These are phyloP conservation scores for Musca vetustissima DNA, from an alignment of 1,140 invertebrate species.

Conservation along the genomic window DNA sequence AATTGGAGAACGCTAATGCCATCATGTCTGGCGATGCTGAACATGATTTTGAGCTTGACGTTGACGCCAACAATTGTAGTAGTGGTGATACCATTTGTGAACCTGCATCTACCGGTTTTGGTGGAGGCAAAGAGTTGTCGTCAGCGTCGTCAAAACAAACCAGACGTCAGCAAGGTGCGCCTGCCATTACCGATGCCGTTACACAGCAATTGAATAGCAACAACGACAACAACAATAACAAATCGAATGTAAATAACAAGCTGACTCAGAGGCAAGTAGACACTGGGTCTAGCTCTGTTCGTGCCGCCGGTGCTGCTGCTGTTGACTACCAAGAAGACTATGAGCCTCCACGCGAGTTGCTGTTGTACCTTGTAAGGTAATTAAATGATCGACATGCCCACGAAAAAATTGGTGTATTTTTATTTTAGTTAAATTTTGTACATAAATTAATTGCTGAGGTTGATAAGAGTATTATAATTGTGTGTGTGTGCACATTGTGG, in stretches of 20 bases:
- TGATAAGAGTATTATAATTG: no score
- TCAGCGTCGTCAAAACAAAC: not conserved
- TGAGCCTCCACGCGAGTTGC: conserved; percentile 64
- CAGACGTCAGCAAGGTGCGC: not conserved
- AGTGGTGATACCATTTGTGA: not conserved
- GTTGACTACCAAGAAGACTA: conserved; percentile 48
- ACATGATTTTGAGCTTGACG: not conserved
- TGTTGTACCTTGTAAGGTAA: conserved; percentile 67
- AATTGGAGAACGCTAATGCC: conserved; percentile 45
- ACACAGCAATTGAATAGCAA: not conserved
- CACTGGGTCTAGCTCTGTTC: conserved; percentile 23
- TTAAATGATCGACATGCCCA: conserved; percentile 18
- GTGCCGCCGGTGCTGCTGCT: no score
- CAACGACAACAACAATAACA: no score
- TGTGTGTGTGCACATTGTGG: no score
- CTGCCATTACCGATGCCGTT: not conserved
- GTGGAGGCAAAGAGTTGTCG: not conserved
- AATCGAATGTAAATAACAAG: conserved; percentile 4
- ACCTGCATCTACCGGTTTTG: not conserved
- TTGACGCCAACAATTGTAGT: conserved; percentile 14
- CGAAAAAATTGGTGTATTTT: not conserved
- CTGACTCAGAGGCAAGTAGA: conserved; percentile 30
- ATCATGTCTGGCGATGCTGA: not conserved
- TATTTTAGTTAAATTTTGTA: not conserved
- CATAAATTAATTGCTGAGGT: no score